A percentile compares a stretch with the other conserved stretches of the same genome.
Evolutionary conservation across 1,140 invertebrate genomes (phyloP).

Genomic region (Heliconius congener): DNA sequence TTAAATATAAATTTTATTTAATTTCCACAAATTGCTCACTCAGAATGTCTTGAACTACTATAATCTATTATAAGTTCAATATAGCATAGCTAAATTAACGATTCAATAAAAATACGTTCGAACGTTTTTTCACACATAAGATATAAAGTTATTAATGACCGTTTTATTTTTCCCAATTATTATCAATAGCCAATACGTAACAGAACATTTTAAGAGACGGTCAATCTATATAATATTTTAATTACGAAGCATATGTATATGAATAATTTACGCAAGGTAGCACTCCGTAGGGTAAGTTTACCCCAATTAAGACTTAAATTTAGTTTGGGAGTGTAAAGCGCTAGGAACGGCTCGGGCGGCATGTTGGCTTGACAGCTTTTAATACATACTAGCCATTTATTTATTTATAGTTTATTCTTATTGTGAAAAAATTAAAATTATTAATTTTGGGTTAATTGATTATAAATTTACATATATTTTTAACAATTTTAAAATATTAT

Average conservation of each 20-base stretch:
- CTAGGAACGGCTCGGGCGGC: conserved; percentile 51
- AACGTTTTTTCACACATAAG: conserved; percentile 53
- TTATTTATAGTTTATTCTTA: conserved; percentile 28
- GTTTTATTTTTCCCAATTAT: conserved; percentile 40
- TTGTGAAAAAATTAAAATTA: neutral
- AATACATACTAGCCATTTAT: conserved; percentile 61
- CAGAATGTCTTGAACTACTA: conserved; percentile 19
- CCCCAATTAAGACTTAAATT: conserved; percentile 65
- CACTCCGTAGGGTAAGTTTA: conserved; percentile 56
- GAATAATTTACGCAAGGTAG: conserved; percentile 48
- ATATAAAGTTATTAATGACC: conserved; percentile 52
- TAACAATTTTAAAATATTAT: neutral
- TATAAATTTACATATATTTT: neutral
- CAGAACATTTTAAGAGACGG: conserved; percentile 34
- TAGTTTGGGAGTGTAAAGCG: conserved; percentile 58
- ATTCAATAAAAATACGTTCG: conserved; percentile 36
- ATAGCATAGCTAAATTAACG: conserved; percentile 40
- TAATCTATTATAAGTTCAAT: neutral
- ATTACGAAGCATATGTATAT: conserved; percentile 40
- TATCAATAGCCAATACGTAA: conserved; percentile 51
- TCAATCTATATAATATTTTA: conserved; percentile 40
- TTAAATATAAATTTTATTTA: conserved; percentile 21
- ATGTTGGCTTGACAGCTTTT: conserved; percentile 73
- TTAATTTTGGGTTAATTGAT: neutral
- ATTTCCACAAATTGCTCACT: conserved; percentile 19